Evolutionary conservation across 1,140 invertebrate genomes (phyloP).

Genomic region (Drosophila arizonae): DNA sequence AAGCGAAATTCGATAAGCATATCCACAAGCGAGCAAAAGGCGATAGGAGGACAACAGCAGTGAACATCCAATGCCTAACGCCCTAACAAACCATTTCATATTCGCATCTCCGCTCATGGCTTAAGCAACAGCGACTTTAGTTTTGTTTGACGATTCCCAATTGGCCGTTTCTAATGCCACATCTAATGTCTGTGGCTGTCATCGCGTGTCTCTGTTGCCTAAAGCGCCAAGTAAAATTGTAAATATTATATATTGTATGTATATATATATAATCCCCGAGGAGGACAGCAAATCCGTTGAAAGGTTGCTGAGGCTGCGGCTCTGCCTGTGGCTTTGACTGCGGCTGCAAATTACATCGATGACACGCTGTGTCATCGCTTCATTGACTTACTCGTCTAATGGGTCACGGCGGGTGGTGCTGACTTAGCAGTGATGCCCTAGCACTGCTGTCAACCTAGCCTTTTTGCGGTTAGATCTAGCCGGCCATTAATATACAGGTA

Average conservation of each 20-base stretch:
- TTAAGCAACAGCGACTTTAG: constrained; percentile 27
- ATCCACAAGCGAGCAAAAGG: background rate
- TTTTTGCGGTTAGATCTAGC: background rate
- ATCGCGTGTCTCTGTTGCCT: constrained; percentile 35
- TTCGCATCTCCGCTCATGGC: constrained; percentile 10
- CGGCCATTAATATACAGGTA: background rate
- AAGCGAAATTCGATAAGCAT: constrained; percentile 48
- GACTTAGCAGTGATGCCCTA: background rate
- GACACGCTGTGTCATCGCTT: constrained; percentile 73
- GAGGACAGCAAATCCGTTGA: constrained; percentile 48
- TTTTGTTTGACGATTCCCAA: constrained; percentile 56
- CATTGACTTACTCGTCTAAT: constrained; percentile 57
- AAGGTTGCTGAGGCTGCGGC: constrained; percentile 13
- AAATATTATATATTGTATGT: constrained; percentile 24
- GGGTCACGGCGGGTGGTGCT: constrained; percentile 13
- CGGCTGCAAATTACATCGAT: constrained; percentile 67
- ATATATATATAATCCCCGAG: constrained; percentile 46
- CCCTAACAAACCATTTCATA: constrained; percentile 4
- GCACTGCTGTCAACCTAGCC: too few species aligned
- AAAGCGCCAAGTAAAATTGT: constrained; percentile 59
- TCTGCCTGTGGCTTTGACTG: constrained; percentile 23
- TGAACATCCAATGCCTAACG: background rate
- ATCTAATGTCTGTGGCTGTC: constrained; percentile 11
- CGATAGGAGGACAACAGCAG: background rate
- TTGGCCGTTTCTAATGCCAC: constrained; percentile 37